Evolutionary conservation across 2,888 invertebrate species (phyloP), one percentile per base, ranked within the genome.

Genomic region (Odontothrips loti): DNA sequence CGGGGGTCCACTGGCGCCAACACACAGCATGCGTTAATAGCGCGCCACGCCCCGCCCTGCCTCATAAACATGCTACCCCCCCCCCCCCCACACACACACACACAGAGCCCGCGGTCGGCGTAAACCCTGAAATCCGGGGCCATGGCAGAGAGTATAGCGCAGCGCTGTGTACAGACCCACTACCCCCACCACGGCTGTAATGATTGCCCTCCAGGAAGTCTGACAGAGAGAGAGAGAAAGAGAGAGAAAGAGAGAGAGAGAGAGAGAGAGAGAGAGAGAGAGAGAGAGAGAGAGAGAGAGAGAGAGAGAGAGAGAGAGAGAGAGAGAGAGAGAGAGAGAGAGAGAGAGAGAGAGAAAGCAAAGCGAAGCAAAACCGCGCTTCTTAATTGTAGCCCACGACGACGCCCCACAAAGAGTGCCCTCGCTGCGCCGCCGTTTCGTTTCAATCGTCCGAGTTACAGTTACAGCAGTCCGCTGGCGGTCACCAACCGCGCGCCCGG

Each of bases 1-100:
- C 15, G 63, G 68, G 68, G 23, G 23, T 20, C 20, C n/a, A 1
- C n/a, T 23, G 63, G n/a, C 20, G 63, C 20, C 63, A 63, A 27
- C 68, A 75, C 68, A 75, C 68, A 75, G 68, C 68, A 75, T 75
- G 68, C 68, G 68, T 75, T 75, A 75, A 75, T 75, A 75, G 68
- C 68, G 68, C 68, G n/a, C n/a, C n/a, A 43, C 34, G 34, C 68
- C 68, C 68, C 20, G 15, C 23, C 68, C 68, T 27, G 68, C 68
- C 68, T 75, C 68, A 75, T 75, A 75, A 75, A 75, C 68, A 75
- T 75, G 23, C 68, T 20, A 51, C 2, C 6, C 51, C 6, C 58
- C 58, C 1, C 20, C 58, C 58, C 58, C 10, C 20, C 58, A 51
- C 51, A 4, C 15, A 23, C 68, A 23, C n/a, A 23, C 68, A 23